A percentile compares a stretch with the other conserved stretches of the same genome.
Evolutionary conservation across 2,888 invertebrate species (phyloP).

Genomic region (Opisthograptis luteolata): DNA sequence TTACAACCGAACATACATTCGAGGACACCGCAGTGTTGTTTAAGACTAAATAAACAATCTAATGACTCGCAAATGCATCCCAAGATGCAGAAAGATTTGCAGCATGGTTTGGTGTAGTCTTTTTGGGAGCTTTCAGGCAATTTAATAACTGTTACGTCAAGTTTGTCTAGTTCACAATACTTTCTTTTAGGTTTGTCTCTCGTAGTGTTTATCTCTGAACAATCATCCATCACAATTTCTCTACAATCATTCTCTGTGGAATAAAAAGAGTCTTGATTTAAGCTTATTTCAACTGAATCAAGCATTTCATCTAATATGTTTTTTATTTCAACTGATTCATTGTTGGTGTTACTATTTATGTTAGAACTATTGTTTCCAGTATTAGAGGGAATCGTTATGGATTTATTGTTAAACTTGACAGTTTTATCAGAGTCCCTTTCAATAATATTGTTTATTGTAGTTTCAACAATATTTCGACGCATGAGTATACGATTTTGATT

Average conservation of each 20-base stretch:
- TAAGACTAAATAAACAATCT: conserved; percentile 64
- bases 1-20: conserved; percentile 85
- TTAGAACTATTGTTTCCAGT: not conserved
- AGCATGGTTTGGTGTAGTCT: conserved; percentile 59
- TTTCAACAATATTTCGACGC: conserved; percentile 49
- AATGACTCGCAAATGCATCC: conserved; percentile 88
- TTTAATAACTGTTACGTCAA: conserved; percentile 88
- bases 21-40: conserved; percentile 85
- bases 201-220: conserved; percentile 36
- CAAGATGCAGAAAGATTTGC: conserved; percentile 82
- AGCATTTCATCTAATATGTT: conserved; percentile 81
- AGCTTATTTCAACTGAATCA: conserved; percentile 85
- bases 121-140: conserved; percentile 54
- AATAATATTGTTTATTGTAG: not conserved
- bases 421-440: not conserved
- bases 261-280: conserved; percentile 81
- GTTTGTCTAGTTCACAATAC: conserved; percentile 82
- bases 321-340: conserved; percentile 52
- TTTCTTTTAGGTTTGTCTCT: conserved; percentile 69
- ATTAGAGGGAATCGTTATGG: not conserved
- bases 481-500: conserved; percentile 84
- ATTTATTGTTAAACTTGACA: not conserved
- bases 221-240: conserved; percentile 42
- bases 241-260: conserved; percentile 56
- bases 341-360: not conserved